Conservation (phyloP, 2,888 invertebrate species). For the Ectobius pallidus region DNA sequence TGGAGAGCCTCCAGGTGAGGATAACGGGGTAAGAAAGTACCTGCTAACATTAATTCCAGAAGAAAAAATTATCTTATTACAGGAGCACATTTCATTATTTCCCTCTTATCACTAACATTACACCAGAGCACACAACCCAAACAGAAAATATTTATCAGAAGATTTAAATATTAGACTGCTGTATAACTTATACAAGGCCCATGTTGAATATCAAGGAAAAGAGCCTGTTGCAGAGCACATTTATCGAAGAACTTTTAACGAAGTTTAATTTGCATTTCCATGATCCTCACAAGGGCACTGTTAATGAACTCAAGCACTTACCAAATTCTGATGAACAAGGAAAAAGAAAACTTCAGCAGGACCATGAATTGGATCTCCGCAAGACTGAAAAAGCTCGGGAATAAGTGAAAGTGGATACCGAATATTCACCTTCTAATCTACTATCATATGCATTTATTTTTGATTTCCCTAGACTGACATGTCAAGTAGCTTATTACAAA, state of each 20-base stretch:
- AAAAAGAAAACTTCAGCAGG: neutral
- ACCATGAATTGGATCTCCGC: conserved; percentile 5
- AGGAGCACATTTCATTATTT: neutral
- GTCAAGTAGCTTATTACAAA: no score
- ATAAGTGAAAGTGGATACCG: neutral
- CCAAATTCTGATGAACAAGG: no score
- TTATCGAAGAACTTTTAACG: conserved; percentile 2
- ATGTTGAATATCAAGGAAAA: neutral
- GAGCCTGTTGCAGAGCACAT: no score
- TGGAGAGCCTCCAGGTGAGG: neutral
- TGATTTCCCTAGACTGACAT: conserved; percentile 11
- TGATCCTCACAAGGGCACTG: neutral
- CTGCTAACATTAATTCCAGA: neutral
- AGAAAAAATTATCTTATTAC: neutral
- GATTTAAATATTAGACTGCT: no score
- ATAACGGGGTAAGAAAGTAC: neutral
- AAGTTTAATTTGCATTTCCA: conserved; percentile 23
- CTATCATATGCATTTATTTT: conserved; percentile 3
- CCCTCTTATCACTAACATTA: conserved; percentile 12
- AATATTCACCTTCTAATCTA: neutral
- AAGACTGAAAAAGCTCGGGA: conserved; percentile 10
- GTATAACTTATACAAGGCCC: neutral
- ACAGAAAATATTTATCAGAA: neutral
- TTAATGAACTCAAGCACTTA: no score
- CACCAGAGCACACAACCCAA: conserved; percentile 20